Base-by-base conservation (phyloP, 2,113 vertebrate species). In the Cynopterus brachyotis region DNA sequence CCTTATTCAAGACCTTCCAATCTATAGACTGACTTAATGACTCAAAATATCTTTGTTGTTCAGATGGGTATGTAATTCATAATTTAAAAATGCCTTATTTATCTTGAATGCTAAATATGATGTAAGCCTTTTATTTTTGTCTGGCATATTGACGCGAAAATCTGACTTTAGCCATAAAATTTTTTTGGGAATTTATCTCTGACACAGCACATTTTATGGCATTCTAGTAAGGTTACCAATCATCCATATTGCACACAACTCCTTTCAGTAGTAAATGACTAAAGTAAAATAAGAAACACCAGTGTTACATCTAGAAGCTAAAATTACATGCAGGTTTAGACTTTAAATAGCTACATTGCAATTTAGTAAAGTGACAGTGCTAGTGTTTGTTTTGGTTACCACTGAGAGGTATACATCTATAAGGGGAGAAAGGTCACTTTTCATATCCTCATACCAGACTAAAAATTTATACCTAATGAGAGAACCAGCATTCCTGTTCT, bases 231-330 rank as follows among this genome's bases (percentile, higher is more conserved):
- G 69, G 15, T 70, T 88, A 69, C 70, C 62, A 50, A 20, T 96
- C 62, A 93, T 75, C 42, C 55, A 42, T 90, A 72, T 35, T 47
- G 86, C 75, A 75, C 30, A 26, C 45, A 89, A 83, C 24, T 95
- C 80, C 92, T 95, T 90, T 90, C 24, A 47, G 30, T 42, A 67
- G 35, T 75, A 92, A 87, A 89, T 80, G 85, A 94, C 62, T 79
- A 55, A 86, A 90, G 37, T 89, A 94, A 94, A 96, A 95, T 75
- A 81, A 81, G 67, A 94, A 86, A 42, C 20, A 78, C 13, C 26
- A 59, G 1, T 92, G 13, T 89, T 81, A 57, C 53, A 66, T 32
- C 35, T 60, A 92, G 59, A 86, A 97, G 30, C 42, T 92, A 75
- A 96, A 93, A 84, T 75, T 69, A 89, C n/a, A 84, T 81, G 37